Conservation (phyloP, 2,888 invertebrate species). For the Phyto melanocephala region DNA sequence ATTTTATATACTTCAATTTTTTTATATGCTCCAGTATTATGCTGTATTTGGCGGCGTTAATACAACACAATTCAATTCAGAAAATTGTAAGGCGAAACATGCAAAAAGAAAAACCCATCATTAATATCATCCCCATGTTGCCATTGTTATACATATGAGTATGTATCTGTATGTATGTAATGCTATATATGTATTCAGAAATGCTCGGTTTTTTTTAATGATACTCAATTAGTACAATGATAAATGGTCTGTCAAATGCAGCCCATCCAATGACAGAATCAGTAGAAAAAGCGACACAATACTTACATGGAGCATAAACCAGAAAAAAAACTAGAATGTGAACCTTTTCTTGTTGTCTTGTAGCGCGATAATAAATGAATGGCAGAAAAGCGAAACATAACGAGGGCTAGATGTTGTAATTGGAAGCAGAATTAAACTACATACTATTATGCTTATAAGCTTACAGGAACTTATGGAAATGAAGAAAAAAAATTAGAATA, state of each 20-base stretch:
- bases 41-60: conserved; percentile 6
- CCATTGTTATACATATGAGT: neutral
- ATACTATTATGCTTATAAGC: no score
- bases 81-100: neutral
- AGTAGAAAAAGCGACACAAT: conserved; percentile 62
- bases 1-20: neutral
- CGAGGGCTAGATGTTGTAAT: conserved; percentile 5
- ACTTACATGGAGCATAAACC: neutral
- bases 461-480: no score
- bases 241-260: conserved; percentile 77
- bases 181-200: neutral
- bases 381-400: neutral
- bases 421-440: no score
- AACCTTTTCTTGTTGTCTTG: conserved; percentile 5
- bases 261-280: conserved; percentile 67
- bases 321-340: conserved; percentile 3
- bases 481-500: no score
- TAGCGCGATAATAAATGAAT: neutral
- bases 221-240: conserved; percentile 77
- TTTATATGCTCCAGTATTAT: neutral
- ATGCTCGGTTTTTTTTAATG: conserved; percentile 72
- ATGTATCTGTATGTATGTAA: neutral
- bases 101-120: neutral
- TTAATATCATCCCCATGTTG: conserved; percentile 18
- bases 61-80: conserved; percentile 27